Conservation (phyloP, 1,140 invertebrate genomes). For the Drosophila kurseongensis region DNA sequence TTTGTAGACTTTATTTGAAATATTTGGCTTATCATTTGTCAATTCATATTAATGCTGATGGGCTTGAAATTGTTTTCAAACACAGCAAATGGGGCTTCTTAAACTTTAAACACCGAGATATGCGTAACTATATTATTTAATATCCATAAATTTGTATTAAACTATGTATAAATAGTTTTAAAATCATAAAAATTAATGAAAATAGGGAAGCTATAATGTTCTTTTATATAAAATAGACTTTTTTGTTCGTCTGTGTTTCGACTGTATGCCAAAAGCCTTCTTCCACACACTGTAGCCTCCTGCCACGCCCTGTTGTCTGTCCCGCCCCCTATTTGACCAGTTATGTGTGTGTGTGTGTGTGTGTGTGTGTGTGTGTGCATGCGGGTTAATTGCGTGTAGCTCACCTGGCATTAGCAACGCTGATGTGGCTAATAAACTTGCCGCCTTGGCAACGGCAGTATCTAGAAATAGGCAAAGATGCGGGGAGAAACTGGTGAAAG, state of each 20-base stretch:
- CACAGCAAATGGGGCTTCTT: too few relatives aligned
- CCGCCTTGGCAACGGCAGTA: conserved; percentile 3
- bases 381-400: conserved; percentile 55
- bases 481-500: conserved; percentile 2
- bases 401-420: conserved; percentile 54
- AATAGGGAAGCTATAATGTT: too few relatives aligned
- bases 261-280: neutral
- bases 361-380: conserved; percentile 16
- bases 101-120: too few relatives aligned
- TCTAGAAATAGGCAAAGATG: neutral
- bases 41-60: too few relatives aligned
- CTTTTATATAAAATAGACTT: too few relatives aligned
- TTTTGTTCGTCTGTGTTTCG: neutral
- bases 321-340: neutral
- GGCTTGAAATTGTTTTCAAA: too few relatives aligned
- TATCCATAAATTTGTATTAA: too few relatives aligned
- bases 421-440: conserved; percentile 56
- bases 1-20: too few relatives aligned
- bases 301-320: neutral
- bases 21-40: too few relatives aligned
- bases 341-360: conserved; percentile 5
- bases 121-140: too few relatives aligned
- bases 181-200: too few relatives aligned
- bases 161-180: too few relatives aligned
- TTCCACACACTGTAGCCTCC: neutral